Conservation (phyloP, 2,797 vertebrate genomes). For the Apogon talboti region DNA sequence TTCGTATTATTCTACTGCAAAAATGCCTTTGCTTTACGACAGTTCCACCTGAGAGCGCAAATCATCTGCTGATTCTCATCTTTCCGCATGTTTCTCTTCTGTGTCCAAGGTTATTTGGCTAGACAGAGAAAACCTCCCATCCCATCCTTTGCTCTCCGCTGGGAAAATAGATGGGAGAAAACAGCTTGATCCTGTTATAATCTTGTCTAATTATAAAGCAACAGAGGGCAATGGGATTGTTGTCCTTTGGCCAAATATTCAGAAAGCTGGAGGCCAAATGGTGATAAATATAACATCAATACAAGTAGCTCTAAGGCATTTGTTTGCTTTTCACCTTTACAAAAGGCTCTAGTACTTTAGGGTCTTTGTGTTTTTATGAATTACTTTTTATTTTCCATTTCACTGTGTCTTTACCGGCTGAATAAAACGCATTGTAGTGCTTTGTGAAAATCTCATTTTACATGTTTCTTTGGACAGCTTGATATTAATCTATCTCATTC, state of each 20-base stretch:
- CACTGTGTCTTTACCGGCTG: constrained; percentile 28
- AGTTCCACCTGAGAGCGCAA: background rate
- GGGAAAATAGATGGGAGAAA: constrained; percentile 57
- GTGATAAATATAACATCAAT: constrained; percentile 26
- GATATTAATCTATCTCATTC: constrained; percentile 60
- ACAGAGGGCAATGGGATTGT: constrained; percentile 56
- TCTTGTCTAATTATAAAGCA: constrained; percentile 60
- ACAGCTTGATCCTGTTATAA: constrained; percentile 59
- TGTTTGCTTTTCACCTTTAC: constrained; percentile 8
- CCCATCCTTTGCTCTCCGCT: constrained; percentile 13
- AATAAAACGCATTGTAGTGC: constrained; percentile 33
- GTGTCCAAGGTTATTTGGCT: constrained; percentile 49
- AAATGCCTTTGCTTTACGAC: background rate
- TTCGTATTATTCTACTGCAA: no score
- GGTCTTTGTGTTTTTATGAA: constrained; percentile 30
- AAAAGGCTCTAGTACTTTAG: constrained; percentile 20
- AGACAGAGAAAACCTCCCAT: constrained; percentile 28
- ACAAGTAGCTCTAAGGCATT: constrained; percentile 14
- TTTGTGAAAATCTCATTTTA: constrained; percentile 55
- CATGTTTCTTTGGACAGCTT: constrained; percentile 48
- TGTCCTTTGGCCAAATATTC: constrained; percentile 56
- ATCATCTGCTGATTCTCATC: background rate
- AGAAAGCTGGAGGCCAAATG: constrained; percentile 38
- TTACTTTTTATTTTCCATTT: constrained; percentile 28
- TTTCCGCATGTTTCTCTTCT: constrained; percentile 17